A percentile compares a stretch with the other conserved stretches of the same genome.
Evolutionary conservation across 2,113 vertebrate species (phyloP).

Genomic region (Rhea pennata): DNA sequence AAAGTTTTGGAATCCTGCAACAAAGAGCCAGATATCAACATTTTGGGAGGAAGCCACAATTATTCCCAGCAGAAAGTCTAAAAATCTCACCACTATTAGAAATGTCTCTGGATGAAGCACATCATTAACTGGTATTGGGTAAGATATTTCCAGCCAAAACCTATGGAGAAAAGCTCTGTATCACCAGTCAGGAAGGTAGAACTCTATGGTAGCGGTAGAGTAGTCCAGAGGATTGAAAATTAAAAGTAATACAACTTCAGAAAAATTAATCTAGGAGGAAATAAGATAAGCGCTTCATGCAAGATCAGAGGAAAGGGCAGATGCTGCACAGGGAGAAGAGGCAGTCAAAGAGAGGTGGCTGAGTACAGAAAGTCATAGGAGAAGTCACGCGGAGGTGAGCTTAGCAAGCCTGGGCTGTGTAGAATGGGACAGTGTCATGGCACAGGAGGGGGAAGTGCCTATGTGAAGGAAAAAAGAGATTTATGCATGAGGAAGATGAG

Average conservation of each 20-base stretch:
- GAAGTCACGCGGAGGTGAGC: background rate
- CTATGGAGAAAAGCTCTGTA: background rate
- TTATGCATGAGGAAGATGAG: background rate
- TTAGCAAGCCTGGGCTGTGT: rapidly evolving
- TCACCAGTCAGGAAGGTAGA: background rate
- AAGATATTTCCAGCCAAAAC: background rate
- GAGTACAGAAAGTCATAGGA: background rate
- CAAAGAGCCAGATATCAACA: background rate
- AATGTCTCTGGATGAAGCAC: background rate
- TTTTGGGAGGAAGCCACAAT: background rate
- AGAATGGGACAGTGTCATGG: background rate
- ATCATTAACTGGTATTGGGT: background rate
- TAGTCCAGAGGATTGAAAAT: background rate
- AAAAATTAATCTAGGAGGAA: background rate
- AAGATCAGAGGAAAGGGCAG: background rate
- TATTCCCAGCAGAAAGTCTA: background rate
- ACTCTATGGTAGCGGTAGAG: background rate
- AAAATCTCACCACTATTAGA: background rate
- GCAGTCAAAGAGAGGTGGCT: background rate
- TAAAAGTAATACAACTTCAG: background rate
- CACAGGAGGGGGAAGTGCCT: rapidly evolving
- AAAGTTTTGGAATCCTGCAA: background rate
- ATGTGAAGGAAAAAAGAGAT: background rate
- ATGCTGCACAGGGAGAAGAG: background rate
- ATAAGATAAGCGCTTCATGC: background rate